Conservation (phyloP, 1,140 invertebrate genomes). For the Gryon sp. region DNA sequence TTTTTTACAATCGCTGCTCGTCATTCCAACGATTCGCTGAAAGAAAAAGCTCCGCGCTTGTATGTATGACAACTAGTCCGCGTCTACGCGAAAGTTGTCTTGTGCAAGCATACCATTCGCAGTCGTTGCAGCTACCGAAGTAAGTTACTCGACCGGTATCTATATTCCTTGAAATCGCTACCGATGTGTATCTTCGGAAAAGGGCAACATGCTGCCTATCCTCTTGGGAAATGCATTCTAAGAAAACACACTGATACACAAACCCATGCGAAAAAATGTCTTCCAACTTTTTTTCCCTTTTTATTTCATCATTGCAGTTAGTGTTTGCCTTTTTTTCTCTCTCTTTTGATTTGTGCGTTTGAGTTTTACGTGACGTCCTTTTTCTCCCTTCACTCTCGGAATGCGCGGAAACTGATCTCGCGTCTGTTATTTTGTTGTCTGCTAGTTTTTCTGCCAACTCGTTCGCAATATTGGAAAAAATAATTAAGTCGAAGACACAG, state of each 20-base stretch:
- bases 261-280: no score
- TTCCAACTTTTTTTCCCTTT: conserved; percentile 10
- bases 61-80: conserved; percentile 49
- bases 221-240: conserved; percentile 59
- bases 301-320: conserved; percentile 39
- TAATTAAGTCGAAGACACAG: background rate
- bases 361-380: conserved; percentile 32
- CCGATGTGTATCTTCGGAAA: conserved; percentile 61
- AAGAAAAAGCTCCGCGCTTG: conserved; percentile 49
- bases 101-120: conserved; percentile 49
- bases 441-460: conserved; percentile 23
- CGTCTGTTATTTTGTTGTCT: conserved; percentile 7
- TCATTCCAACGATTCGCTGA: conserved; percentile 43
- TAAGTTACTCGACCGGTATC: conserved; percentile 59
- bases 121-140: conserved; percentile 43
- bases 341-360: conserved; percentile 20
- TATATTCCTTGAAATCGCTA: conserved; percentile 60
- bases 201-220: conserved; percentile 52
- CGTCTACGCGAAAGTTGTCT: conserved; percentile 60
- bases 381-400: conserved; percentile 1
- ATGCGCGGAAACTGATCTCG: conserved; percentile 20
- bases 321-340: no score
- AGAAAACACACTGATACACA: conserved; percentile 29
- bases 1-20: conserved; percentile 29
- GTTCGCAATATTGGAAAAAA: conserved; percentile 18